Conservation (phyloP, 2,888 invertebrate species). For the Diadegma fenestrale region DNA sequence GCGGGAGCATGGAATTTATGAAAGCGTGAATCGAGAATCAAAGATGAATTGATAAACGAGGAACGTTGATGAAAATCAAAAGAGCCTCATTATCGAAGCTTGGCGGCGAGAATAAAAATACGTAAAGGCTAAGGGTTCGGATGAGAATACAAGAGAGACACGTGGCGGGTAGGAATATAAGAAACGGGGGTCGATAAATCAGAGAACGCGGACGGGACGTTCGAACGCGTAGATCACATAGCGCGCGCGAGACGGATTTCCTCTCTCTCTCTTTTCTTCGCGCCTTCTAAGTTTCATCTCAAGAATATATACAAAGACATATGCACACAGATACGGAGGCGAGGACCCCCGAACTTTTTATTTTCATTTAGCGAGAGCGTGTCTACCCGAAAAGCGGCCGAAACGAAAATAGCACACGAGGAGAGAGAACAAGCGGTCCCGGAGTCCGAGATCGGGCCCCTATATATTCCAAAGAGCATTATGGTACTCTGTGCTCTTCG, state of each 20-base stretch:
- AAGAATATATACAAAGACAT: slow-evolving; percentile 4
- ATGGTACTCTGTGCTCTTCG: slow-evolving; percentile 22
- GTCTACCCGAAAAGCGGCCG: slow-evolving; percentile 66
- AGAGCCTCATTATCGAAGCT: slow-evolving; percentile 20
- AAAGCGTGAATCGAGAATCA: background rate
- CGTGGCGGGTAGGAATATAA: slow-evolving; percentile 66
- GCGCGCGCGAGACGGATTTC: slow-evolving; percentile 38
- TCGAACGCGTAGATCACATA: slow-evolving; percentile 74
- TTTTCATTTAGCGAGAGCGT: slow-evolving; percentile 64
- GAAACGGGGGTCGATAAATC: slow-evolving; percentile 76
- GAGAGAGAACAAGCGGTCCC: slow-evolving; percentile 42
- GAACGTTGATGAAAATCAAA: background rate
- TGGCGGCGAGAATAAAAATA: slow-evolving; percentile 17
- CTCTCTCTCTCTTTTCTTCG: slow-evolving; percentile 40
- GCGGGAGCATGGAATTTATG: background rate
- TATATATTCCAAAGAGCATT: slow-evolving; percentile 26
- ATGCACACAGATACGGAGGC: background rate
- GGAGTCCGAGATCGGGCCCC: slow-evolving; percentile 60
- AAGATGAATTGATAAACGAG: background rate
- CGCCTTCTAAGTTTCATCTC: slow-evolving; percentile 35
- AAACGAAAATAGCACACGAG: slow-evolving; percentile 69
- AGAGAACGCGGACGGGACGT: slow-evolving; percentile 74
- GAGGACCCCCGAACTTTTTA: slow-evolving; percentile 31
- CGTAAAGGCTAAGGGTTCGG: slow-evolving; percentile 49
- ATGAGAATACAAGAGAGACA: slow-evolving; percentile 53